Evolutionary conservation across 2,888 invertebrate genomes (phyloP), one percentile per base, ranked within the genome.

Genomic region (Lepidocyrtinus sp.): DNA sequence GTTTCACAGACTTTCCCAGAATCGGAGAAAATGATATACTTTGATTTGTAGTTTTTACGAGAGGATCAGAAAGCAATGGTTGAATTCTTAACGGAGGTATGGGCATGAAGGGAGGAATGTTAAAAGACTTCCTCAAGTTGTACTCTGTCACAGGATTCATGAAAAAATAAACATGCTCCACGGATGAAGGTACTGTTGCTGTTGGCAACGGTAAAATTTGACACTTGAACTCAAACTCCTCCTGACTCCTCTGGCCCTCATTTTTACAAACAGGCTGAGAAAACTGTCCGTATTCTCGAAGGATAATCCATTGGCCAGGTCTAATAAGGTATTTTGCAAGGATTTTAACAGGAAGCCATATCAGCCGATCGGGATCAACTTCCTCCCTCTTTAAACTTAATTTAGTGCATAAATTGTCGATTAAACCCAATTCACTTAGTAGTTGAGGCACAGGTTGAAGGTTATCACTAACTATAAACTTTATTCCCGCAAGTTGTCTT

Each of bases 231-330:
- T 21, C n/a, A 1, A 1, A 1, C 9, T 55, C 46, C 19, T 63
- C 63, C 3, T 1, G 19, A 24, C 45, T 59, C 15, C 36, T 27
- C 22, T 17, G 9, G 17, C 9, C 19, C 0, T 65, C 19, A 5
- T 7, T 25, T 3, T n/a, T n/a, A n/a, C n/a, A n/a, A n/a, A n/a
- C n/a, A n/a, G n/a, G n/a, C n/a, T n/a, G n/a, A n/a, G n/a, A n/a
- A n/a, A n/a, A n/a, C n/a, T n/a, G n/a, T n/a, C n/a, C n/a, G n/a
- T n/a, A n/a, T n/a, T n/a, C n/a, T n/a, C n/a, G n/a, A n/a, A n/a
- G n/a, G n/a, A n/a, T 69, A 0, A 75, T 67, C 80, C 80, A 80
- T 24, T 80, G 80, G 1, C 74, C 74, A 22, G 65, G 62, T n/a
- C 75, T 0, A 21, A 80, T 55, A 1, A 75, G 19, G 17, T 55